Conservation (phyloP, 2,797 vertebrate genomes). For the Chelonia mydas region DNA sequence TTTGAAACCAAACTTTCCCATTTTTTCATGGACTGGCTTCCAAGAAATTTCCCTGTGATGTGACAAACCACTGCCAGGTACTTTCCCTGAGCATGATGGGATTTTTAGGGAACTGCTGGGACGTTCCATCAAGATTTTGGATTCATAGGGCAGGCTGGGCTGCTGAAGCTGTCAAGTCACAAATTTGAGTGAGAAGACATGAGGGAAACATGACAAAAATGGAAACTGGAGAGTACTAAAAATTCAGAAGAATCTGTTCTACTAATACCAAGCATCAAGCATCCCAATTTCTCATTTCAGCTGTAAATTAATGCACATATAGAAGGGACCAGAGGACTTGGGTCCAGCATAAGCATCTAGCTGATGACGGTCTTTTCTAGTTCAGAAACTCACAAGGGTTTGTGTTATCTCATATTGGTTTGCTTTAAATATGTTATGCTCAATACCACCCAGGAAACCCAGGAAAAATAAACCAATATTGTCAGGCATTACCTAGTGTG, state of each 20-base stretch:
- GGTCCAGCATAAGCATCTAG: not conserved
- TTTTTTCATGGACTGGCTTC: not conserved
- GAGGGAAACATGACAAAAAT: not conserved
- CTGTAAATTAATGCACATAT: not conserved
- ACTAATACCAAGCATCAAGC: not conserved
- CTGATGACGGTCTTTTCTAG: not conserved
- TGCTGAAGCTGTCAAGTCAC: not conserved
- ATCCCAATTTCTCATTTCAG: not conserved
- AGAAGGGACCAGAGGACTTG: not conserved
- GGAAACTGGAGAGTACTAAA: not conserved
- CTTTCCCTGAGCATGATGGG: not conserved
- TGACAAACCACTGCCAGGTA: not conserved
- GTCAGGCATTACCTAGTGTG: not conserved
- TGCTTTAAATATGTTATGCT: not conserved
- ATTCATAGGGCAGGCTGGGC: not conserved
- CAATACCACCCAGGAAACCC: not conserved
- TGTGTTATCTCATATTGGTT: not conserved
- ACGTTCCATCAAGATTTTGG: not conserved
- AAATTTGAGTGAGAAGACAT: not conserved
- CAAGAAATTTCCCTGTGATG: constrained; percentile 8
- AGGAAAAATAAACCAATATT: not conserved
- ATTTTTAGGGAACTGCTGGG: constrained; percentile 24
- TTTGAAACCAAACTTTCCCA: constrained; percentile 5
- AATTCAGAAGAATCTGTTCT: not conserved
- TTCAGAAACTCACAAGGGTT: not conserved